Evolutionary conservation across 2,888 invertebrate genomes (phyloP).

Genomic region (Scelioninae gen. 1): DNA sequence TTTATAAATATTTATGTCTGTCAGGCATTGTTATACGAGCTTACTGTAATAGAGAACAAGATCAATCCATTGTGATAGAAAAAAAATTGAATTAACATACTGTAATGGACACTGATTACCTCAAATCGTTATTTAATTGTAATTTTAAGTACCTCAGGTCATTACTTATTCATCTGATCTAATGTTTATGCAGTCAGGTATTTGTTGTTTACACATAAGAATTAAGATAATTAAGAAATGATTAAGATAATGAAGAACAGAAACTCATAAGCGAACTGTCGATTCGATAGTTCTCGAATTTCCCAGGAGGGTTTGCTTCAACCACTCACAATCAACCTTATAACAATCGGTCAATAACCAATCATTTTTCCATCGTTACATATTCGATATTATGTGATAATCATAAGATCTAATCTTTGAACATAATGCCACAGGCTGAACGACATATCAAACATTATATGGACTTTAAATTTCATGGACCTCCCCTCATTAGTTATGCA

Average conservation of each 20-base stretch:
- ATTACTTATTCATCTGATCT: slow-evolving; percentile 6
- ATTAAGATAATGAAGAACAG: too few relatives aligned
- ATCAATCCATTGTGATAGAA: slow-evolving; percentile 16
- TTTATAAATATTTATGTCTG: slow-evolving; percentile 52
- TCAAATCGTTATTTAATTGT: slow-evolving; percentile 41
- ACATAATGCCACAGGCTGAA: background rate
- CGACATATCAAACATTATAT: slow-evolving; percentile 3
- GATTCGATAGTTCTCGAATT: too few relatives aligned
- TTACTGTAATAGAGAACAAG: slow-evolving; percentile 54
- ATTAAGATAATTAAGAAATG: too few relatives aligned
- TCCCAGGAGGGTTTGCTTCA: background rate
- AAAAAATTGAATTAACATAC: slow-evolving; percentile 43
- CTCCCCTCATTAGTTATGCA: slow-evolving; percentile 5
- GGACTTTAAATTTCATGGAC: slow-evolving; percentile 7
- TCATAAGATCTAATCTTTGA: background rate
- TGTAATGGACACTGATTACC: slow-evolving; percentile 23
- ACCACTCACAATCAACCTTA: background rate
- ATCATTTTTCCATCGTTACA: slow-evolving; percentile 4
- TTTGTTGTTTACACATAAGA: too few relatives aligned
- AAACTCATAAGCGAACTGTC: too few relatives aligned
- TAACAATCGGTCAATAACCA: slow-evolving; percentile 3
- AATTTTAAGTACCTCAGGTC: slow-evolving; percentile 35
- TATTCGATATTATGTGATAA: slow-evolving; percentile 1
- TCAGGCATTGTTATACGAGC: slow-evolving; percentile 35
- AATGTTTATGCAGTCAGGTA: too few relatives aligned